Percentiles rank a stretch among this genome's conserved stretches.
Evolutionary conservation across 2,797 vertebrate species (phyloP).

Genomic region (Hypotaenidia okinawae): DNA sequence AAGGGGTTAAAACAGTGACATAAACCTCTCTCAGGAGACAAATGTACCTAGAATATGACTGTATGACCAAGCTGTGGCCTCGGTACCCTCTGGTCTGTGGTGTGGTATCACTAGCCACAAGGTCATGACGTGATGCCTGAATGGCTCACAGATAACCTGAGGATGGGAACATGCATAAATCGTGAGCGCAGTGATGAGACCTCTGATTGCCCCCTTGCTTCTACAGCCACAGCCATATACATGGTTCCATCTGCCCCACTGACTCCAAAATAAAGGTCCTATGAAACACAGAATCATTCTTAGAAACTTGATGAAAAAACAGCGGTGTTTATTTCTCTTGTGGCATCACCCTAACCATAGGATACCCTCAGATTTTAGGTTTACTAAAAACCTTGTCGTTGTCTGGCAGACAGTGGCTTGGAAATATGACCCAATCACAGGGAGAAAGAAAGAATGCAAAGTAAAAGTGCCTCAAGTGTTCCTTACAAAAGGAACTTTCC

Average conservation of each 20-base stretch:
- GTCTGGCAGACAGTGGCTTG: neutral
- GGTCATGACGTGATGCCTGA: neutral
- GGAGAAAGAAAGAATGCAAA: neutral
- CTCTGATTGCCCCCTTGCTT: neutral
- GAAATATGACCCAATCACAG: neutral
- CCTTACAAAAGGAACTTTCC: neutral
- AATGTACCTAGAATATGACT: neutral
- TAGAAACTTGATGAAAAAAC: neutral
- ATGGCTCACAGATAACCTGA: neutral
- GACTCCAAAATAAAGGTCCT: neutral
- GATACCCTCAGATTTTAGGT: neutral
- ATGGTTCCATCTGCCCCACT: neutral
- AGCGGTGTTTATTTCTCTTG: neutral
- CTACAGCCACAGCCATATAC: neutral
- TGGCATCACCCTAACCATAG: neutral
- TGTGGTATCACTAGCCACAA: neutral
- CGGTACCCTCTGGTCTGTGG: neutral
- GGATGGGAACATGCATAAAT: accelerated
- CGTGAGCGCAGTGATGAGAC: neutral
- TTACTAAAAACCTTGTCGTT: neutral
- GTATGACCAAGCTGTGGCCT: neutral
- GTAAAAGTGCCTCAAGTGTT: neutral
- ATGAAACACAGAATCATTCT: neutral
- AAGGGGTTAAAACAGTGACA: neutral
- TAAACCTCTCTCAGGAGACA: neutral